phyloP scores from a whole-genome alignment of 2,888 invertebrate species.

The Cinara cedri region DNA sequence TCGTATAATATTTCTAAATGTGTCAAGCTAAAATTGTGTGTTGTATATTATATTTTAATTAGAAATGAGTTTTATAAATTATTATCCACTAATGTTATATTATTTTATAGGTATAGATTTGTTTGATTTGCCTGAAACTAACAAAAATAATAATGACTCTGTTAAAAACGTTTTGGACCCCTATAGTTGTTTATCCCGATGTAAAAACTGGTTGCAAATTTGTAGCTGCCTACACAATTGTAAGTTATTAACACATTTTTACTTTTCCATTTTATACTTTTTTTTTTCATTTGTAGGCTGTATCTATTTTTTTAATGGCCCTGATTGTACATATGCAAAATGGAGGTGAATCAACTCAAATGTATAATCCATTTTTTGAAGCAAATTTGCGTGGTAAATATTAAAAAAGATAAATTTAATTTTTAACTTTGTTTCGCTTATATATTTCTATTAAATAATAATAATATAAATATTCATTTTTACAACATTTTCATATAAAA shows the following conservation, averaged over 20 bases:
- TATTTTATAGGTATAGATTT: conserved; percentile 1
- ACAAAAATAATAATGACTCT: conserved; percentile 68
- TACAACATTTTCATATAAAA: no score
- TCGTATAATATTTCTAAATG: no score
- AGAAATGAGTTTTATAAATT: neutral
- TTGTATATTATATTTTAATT: no score
- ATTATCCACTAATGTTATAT: neutral
- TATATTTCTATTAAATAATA: no score
- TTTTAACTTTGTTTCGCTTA: no score
- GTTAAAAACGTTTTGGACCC: conserved; percentile 84
- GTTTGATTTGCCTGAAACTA: neutral
- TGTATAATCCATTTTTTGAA: conserved; percentile 89
- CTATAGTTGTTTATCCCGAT: conserved; percentile 82
- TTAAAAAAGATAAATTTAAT: neutral
- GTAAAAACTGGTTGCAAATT: conserved; percentile 78
- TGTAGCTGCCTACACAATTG: conserved; percentile 79
- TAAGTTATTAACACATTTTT: conserved; percentile 61
- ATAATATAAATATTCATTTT: no score
- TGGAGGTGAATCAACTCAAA: conserved; percentile 88
- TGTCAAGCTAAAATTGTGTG: no score
- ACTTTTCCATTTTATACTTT: neutral
- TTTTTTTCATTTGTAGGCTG: conserved; percentile 65
- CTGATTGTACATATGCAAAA: conserved; percentile 76
- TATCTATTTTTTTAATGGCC: conserved; percentile 77
- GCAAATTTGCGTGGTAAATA: conserved; percentile 80